phyloP scores from a whole-genome alignment of 92 coral and sea anemone genomes.

The Montipora capitata region DNA sequence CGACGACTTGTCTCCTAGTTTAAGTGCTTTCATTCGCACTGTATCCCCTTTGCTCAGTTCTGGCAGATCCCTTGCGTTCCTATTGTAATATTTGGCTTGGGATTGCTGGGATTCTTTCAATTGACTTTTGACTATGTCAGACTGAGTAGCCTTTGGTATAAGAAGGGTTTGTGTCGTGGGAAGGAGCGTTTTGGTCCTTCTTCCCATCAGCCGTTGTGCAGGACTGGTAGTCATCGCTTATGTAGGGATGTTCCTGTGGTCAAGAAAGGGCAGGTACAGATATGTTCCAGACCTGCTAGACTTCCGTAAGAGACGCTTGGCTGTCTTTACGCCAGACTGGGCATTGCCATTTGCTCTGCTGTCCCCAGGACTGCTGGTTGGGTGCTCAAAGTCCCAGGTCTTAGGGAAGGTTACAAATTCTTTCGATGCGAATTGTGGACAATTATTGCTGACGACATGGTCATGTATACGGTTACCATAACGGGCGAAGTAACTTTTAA shows the following conservation, averaged over 20 bases:
- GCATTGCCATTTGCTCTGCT: conserved; percentile 39
- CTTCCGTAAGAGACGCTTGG: conserved; percentile 21
- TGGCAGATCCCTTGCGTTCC: neutral
- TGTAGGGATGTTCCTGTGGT: neutral
- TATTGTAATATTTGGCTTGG: conserved; percentile 23
- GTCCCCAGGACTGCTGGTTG: neutral
- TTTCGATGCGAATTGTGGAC: neutral
- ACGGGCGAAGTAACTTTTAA: neutral
- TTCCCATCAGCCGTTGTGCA: conserved; percentile 9
- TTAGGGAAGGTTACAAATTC: neutral
- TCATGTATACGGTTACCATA: neutral
- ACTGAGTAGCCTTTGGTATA: neutral
- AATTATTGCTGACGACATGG: neutral
- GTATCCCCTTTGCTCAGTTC: no score
- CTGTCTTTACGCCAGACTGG: conserved; percentile 36
- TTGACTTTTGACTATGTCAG: neutral
- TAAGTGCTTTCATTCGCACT: no score
- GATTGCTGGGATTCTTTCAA: neutral
- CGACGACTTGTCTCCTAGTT: no score
- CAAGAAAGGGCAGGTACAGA: no score
- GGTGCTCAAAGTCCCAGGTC: neutral
- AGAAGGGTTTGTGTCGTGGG: conserved; percentile 5
- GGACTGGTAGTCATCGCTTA: conserved; percentile 6
- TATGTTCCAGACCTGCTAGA: conserved; percentile 20
- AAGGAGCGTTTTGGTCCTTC: conserved; percentile 11